Evolutionary conservation across 2,113 vertebrate genomes (phyloP), one percentile per base, ranked within the genome.

Genomic region (Sebastes fasciatus): DNA sequence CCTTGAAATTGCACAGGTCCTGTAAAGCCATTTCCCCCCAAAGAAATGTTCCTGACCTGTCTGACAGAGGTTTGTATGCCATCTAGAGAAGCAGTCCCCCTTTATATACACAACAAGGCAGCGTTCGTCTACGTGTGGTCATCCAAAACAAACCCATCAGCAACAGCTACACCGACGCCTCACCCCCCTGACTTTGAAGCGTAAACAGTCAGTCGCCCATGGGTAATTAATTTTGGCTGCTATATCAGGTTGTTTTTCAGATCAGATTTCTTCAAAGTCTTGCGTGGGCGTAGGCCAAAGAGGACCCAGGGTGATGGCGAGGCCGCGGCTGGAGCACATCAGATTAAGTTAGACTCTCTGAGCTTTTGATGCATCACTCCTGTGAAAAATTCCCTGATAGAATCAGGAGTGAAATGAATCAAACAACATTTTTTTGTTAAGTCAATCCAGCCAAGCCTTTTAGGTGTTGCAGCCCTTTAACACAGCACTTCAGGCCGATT

Each of bases 1-100:
- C 62, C 68, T 88, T 86, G 86, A 93, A 93, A 42, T 91, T 79
- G 70, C 96, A 96, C 2, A 97, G n/a, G 11, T 93, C 90, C 81
- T 93, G 85, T 23, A 94, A 83, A 93, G 97, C 97, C 97, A 98
- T 97, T 64, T 6, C 2, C 19, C 8, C 6, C 7, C n/a, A 23
- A 57, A 57, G 8, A 43, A 19, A 10, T 4, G 6, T 63, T 79
- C 2, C 5, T 23, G 5, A 45, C 3, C 9, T 17, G 34, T 48
- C 40, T 40, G 40, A 48, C 21, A 45, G 57, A 74, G 26, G 57
- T 45, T 51, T 57, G n/a, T 5, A 10, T 55, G 8, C 9, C 64
- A 40, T 34, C 8, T 3, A 55, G 21, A 67, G 73, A 49, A 73
- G 8, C 49, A 70, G 55, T 42, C 52, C 16, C 21, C 51, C 49